phyloP scores from a whole-genome alignment of 2,797 vertebrate genomes.

The Gephyroberyx darwinii region DNA sequence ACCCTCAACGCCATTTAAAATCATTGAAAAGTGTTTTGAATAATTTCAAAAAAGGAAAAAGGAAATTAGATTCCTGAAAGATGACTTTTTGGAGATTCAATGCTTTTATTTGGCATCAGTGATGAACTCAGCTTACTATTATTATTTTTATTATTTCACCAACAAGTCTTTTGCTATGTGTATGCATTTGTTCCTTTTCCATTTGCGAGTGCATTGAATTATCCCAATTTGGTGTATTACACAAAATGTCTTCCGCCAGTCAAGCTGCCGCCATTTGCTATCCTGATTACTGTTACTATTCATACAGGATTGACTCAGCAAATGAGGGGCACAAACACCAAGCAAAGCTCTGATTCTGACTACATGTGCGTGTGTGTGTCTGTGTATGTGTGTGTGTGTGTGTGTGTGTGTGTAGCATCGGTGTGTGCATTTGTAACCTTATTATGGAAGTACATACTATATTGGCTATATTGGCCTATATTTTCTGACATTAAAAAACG shows the following conservation, averaged over 20 bases:
- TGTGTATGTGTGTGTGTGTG: too few species aligned
- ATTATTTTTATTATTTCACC: constrained; percentile 37
- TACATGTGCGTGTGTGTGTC: constrained; percentile 6
- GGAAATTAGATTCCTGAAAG: constrained; percentile 19
- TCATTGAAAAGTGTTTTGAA: constrained; percentile 11
- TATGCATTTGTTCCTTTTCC: constrained; percentile 69
- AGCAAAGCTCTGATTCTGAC: constrained; percentile 28
- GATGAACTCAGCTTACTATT: constrained; percentile 40
- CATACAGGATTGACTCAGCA: constrained; percentile 63
- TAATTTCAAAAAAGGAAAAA: constrained; percentile 16
- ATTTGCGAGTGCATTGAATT: constrained; percentile 54
- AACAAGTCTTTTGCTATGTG: constrained; percentile 41
- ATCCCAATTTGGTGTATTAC: constrained; percentile 58
- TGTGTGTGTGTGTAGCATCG: background rate
- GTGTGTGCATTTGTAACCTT: background rate
- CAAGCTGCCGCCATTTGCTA: constrained; percentile 29
- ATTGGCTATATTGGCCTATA: background rate
- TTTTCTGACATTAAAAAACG: too few species aligned
- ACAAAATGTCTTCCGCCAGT: constrained; percentile 39
- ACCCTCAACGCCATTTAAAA: background rate
- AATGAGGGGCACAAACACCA: constrained; percentile 41
- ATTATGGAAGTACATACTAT: background rate
- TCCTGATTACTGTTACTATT: constrained; percentile 46
- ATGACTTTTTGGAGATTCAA: constrained; percentile 22
- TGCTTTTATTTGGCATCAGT: constrained; percentile 5